Evolutionary conservation across 2,797 vertebrate species (phyloP).

Genomic region (Cyclopterus lumpus): DNA sequence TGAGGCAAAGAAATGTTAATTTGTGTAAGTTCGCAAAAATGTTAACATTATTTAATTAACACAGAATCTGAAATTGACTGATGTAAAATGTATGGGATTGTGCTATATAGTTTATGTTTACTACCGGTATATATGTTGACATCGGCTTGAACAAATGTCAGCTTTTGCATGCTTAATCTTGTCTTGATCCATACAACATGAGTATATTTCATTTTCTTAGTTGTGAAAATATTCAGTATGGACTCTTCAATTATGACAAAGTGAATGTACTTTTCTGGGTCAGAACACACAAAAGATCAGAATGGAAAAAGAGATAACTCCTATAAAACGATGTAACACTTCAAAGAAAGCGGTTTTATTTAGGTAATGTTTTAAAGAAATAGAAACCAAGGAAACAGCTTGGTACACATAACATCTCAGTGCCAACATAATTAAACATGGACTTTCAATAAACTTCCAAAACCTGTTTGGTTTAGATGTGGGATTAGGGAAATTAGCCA

Average conservation of each 20-base stretch:
- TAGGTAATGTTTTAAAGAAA: constrained; percentile 58
- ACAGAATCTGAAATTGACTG: constrained; percentile 46
- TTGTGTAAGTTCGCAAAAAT: constrained; percentile 72
- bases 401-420: constrained; percentile 39
- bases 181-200: constrained; percentile 18
- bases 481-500: constrained; percentile 38
- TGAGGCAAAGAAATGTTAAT: constrained; percentile 72
- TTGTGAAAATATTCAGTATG: constrained; percentile 23
- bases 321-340: constrained; percentile 42
- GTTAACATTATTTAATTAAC: constrained; percentile 67
- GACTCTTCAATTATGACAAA: constrained; percentile 48
- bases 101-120: constrained; percentile 38
- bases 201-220: constrained; percentile 18
- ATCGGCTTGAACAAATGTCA: constrained; percentile 18
- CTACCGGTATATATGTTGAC: constrained; percentile 17
- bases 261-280: constrained; percentile 62
- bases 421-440: constrained; percentile 31
- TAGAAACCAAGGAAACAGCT: constrained; percentile 60
- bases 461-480: constrained; percentile 28
- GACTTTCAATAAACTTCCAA: constrained; percentile 47
- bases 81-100: constrained; percentile 36
- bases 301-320: constrained; percentile 30
- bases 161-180: constrained; percentile 59
- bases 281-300: constrained; percentile 37
- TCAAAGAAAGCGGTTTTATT: constrained; percentile 69